Evolutionary conservation across 92 coral and sea anemone species (phyloP).

Genomic region (Epizoanthus ramosus): DNA sequence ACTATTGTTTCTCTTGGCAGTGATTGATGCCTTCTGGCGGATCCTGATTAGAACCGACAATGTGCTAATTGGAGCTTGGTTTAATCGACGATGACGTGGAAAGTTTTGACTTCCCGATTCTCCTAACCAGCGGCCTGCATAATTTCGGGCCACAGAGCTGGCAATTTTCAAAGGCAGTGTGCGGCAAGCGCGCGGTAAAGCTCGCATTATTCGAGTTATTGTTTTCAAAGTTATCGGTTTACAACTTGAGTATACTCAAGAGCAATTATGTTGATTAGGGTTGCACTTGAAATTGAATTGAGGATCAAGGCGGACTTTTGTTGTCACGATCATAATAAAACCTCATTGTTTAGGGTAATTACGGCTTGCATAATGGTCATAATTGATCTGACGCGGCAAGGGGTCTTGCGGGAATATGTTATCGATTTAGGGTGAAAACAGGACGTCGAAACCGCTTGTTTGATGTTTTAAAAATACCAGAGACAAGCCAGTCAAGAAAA

Average conservation of each 20-base stretch:
- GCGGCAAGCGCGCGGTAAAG: neutral
- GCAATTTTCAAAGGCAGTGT: neutral
- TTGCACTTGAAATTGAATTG: conserved; percentile 26
- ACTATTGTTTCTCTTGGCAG: conserved; percentile 34
- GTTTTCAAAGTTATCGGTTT: conserved; percentile 10
- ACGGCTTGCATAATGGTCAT: conserved; percentile 6
- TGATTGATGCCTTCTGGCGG: conserved; percentile 16
- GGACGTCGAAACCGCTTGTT: neutral
- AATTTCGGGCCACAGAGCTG: neutral
- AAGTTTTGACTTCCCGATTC: neutral
- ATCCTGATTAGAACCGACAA: conserved; percentile 26
- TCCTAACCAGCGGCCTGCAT: neutral
- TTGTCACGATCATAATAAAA: neutral
- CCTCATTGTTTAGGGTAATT: conserved; percentile 9
- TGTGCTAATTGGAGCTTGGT: conserved; percentile 33
- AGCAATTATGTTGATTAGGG: conserved; percentile 34
- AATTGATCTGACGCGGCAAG: conserved; percentile 11
- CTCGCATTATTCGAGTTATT: neutral
- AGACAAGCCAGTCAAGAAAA: neutral
- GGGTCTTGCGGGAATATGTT: neutral
- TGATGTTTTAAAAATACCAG: neutral
- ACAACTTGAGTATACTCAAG: conserved; percentile 1
- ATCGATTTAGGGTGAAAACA: neutral
- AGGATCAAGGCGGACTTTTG: conserved; percentile 17
- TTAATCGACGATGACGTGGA: neutral